Evolutionary conservation across 2,888 invertebrate genomes (phyloP), one percentile per base, ranked within the genome.

Genomic region (Agrochola lota): DNA sequence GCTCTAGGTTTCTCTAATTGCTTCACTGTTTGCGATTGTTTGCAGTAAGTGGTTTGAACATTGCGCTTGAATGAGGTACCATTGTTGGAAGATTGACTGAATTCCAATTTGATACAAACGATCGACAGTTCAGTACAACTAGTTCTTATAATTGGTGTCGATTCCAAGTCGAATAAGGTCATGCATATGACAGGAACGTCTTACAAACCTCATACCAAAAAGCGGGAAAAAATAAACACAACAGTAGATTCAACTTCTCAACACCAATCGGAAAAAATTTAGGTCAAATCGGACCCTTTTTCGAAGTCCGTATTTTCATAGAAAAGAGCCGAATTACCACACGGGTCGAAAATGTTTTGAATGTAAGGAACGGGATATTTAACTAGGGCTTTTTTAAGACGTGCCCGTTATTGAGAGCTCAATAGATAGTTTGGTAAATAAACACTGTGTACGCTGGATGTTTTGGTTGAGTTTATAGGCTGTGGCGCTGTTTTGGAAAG

Each of bases 321-420:
- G 68, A 78, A 85, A 85, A 73, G 78, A 68, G 30, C 70, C 52
- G n/a, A 76, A 59, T 72, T 68, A 72, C 66, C 71, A 52, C 74
- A n/a, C 35, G 81, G 76, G 73, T 35, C n/a, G 72, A 80, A 85
- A 85, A 87, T 88, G 87, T 89, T 88, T 89, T 87, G 85, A 88
- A 78, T 84, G 80, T 69, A 77, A 83, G 90, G 87, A 89, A 87
- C 83, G 85, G 85, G 82, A 86, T 88, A 86, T 90, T 90, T 90
- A 89, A 90, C 89, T 87, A 87, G 89, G 86, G 85, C 74, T 70
- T 72, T 77, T 60, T 15, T 30, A 9, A 71, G 60, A 76, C 74
- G 40, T 63, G 72, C 1, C 55, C 46, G 40, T 79, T 85, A 67
- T 77, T 71, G 69, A 30, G 17, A 71, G 23, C 26, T 83, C 62